Evolutionary conservation across 2,797 vertebrate species (phyloP), one percentile per base, ranked within the genome.

Genomic region (Myotis planiceps): DNA sequence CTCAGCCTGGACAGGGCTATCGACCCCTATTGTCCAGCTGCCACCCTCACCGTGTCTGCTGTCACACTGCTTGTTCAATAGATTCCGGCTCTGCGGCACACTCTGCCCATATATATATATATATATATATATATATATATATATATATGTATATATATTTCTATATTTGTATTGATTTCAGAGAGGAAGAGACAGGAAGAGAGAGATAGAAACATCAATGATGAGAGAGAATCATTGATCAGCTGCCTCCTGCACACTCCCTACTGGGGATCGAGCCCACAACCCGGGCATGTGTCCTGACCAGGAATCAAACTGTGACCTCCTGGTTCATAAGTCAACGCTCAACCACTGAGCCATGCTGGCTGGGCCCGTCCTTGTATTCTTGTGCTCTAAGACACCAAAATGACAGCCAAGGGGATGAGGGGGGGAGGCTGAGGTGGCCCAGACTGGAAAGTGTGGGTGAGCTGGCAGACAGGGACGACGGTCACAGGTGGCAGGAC

Each of bases 1-100:
- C 72, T 27, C 90, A 90, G 96, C 90, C 82, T 53, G 27, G 42
- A 37, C 83, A 96, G 63, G 16, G 53, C 9, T 88, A 51, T n/a
- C 18, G 39, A 25, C 95, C 94, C 71, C 94, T 89, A 37, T 95
- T 95, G 96, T 80, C 92, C 86, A 95, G 90, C 82, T 92, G 92
- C 95, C 92, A 8, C 69, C 55, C 55, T 63, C 37, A 4, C 74
- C 4, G 0, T 83, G 88, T 92, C 82, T 88, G 63, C 93, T 92
- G 95, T 94, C 96, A 84, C 65, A 58, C 71, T 10, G 0, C 86
- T 92, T 96, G 91, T 96, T 82, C 4, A 0, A 87, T 16, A 88
- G 74, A 76, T 47, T 76, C 88, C 1, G 0, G 15, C 21, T 81
- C 51, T n/a, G 6, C 68, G 79, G 95, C 45, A 45, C n/a, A 6